Conservation (phyloP, 2,797 vertebrate species). For the Myoxocephalus aenaeus region DNA sequence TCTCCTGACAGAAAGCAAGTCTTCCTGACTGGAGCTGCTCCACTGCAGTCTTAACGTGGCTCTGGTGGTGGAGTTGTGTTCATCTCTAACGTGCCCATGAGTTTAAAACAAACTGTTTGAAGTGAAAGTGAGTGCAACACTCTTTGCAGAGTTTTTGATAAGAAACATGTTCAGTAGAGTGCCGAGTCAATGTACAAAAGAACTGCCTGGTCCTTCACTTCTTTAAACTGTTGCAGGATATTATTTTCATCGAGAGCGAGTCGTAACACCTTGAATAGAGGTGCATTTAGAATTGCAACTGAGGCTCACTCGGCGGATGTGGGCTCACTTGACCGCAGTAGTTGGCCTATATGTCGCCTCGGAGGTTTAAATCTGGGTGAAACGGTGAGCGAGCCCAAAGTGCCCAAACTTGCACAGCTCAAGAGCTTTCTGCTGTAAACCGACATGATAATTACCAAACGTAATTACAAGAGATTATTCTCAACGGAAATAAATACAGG, state of each 20-base stretch:
- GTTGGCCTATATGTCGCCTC: slow-evolving; percentile 12
- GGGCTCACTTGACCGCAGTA: too few relatives aligned
- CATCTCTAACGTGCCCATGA: slow-evolving; percentile 8
- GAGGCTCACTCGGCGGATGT: too few relatives aligned
- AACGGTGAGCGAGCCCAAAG: slow-evolving; percentile 1
- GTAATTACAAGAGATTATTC: slow-evolving; percentile 78
- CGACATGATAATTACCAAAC: slow-evolving; percentile 65
- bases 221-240: slow-evolving; percentile 34
- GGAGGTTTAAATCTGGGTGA: slow-evolving; percentile 32
- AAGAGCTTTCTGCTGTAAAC: slow-evolving; percentile 28
- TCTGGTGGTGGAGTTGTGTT: slow-evolving; percentile 14
- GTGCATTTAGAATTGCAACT: too few relatives aligned
- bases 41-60: slow-evolving; percentile 11
- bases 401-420: slow-evolving; percentile 48
- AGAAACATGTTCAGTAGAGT: slow-evolving; percentile 17
- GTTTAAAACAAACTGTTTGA: slow-evolving; percentile 49
- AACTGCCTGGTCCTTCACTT: slow-evolving; percentile 29
- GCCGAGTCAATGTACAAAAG: slow-evolving; percentile 22
- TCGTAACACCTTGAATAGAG: too few relatives aligned
- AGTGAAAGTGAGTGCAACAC: not conserved
- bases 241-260: slow-evolving; percentile 39
- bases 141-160: slow-evolving; percentile 7
- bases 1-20: slow-evolving; percentile 43
- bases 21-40: slow-evolving; percentile 1
- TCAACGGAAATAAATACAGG: slow-evolving; percentile 56